These are phyloP conservation scores for Bembecia ichneumoniformis DNA, from an alignment of 2,888 invertebrate species.

Conservation along the genomic window DNA sequence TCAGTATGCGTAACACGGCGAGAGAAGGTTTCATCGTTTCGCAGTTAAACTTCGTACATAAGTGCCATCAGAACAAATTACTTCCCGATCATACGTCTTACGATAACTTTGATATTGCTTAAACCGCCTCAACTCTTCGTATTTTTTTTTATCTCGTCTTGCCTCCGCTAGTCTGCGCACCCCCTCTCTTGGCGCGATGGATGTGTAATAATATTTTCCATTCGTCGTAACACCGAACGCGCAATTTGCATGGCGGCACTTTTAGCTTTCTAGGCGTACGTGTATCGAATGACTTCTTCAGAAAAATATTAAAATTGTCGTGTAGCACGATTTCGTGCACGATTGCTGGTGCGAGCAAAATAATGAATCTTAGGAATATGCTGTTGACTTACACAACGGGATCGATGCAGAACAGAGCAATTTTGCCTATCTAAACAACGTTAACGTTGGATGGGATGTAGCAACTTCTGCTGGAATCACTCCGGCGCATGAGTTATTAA, in stretches of 20 bases:
- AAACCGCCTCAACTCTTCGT: not conserved
- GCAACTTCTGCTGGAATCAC: too few relatives aligned
- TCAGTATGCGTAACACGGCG: slow-evolving; percentile 13
- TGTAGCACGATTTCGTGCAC: slow-evolving; percentile 21
- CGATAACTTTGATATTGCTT: not conserved
- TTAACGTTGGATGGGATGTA: too few relatives aligned
- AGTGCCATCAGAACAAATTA: slow-evolving; percentile 8
- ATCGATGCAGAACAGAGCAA: too few relatives aligned
- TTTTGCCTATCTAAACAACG: too few relatives aligned
- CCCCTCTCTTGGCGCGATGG: not conserved
- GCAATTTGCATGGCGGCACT: slow-evolving; percentile 5
- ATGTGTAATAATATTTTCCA: not conserved
- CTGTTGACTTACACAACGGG: not conserved
- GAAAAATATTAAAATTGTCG: slow-evolving; percentile 17
- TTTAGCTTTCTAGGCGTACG: slow-evolving; percentile 8
- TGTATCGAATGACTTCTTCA: slow-evolving; percentile 8
- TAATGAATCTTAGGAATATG: slow-evolving; percentile 40
- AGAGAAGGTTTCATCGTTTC: slow-evolving; percentile 5
- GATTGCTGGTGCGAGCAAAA: slow-evolving; percentile 19
- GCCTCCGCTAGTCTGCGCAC: not conserved
- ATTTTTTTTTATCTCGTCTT: not conserved
- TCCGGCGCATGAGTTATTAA: too few relatives aligned
- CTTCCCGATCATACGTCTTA: not conserved
- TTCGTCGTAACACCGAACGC: not conserved
- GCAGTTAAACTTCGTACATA: slow-evolving; percentile 4